Conservation (phyloP, 2,888 invertebrate genomes). For the Pimpla rufipes region DNA sequence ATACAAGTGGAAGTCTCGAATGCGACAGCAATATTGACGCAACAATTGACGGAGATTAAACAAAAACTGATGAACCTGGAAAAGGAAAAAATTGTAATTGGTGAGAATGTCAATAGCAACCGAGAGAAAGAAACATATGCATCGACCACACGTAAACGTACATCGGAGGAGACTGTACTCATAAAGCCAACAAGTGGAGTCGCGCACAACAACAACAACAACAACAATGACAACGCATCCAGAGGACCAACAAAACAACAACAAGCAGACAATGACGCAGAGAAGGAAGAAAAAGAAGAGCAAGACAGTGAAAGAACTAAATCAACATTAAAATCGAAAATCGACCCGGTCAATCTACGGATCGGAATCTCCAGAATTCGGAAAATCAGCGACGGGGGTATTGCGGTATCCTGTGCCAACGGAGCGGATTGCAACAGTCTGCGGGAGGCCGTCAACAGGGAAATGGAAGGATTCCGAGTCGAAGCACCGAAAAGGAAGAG, state of each 20-base stretch:
- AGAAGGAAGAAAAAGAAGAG: neutral
- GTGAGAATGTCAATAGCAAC: neutral
- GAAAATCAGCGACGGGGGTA: slow-evolving; percentile 10
- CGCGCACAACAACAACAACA: no score
- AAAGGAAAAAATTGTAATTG: neutral
- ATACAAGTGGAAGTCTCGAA: neutral
- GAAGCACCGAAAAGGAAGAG: neutral
- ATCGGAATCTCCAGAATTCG: slow-evolving; percentile 12
- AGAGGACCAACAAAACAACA: neutral
- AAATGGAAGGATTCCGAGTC: neutral
- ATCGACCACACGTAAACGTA: neutral
- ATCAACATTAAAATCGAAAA: neutral
- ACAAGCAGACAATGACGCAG: neutral
- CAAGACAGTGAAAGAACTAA: neutral
- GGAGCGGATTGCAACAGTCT: neutral
- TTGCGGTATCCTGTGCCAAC: neutral
- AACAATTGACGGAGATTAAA: slow-evolving; percentile 1
- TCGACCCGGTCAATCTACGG: neutral
- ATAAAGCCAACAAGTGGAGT: neutral
- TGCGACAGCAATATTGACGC: neutral
- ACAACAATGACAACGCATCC: neutral
- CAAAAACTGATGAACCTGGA: neutral
- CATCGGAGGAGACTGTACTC: neutral
- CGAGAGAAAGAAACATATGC: neutral
- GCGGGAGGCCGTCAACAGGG: neutral